phyloP scores from a whole-genome alignment of 2,888 invertebrate genomes.

The Rotaria macrura region DNA sequence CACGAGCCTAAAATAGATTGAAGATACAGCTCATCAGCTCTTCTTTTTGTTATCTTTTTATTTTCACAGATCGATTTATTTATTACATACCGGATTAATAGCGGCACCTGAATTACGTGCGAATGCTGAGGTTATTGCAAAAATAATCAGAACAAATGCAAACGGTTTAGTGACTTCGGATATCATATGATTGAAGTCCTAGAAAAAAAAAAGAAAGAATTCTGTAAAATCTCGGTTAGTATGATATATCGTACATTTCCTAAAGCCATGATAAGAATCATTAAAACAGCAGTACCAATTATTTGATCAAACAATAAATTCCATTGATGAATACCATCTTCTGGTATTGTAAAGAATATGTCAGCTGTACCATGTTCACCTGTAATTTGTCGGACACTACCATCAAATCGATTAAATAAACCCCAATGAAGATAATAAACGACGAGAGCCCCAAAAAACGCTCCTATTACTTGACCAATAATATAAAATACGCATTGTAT shows the following conservation, averaged over 20 bases:
- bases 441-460: constrained; percentile 23
- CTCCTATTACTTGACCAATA: constrained; percentile 25
- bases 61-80: not conserved
- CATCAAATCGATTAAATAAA: not conserved
- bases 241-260: constrained; percentile 45
- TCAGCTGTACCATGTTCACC: not conserved
- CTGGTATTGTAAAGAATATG: not conserved
- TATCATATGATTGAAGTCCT: constrained; percentile 17
- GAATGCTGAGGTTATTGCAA: constrained; percentile 29
- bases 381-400: not conserved
- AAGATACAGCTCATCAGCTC: too few species aligned
- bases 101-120: constrained; percentile 34
- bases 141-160: constrained; percentile 32
- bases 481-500: constrained; percentile 22
- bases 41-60: too few species aligned
- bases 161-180: constrained; percentile 29
- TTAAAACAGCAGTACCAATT: constrained; percentile 51
- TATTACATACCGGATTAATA: constrained; percentile 31
- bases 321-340: not conserved
- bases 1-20: constrained; percentile 25
- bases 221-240: not conserved
- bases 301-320: constrained; percentile 42
- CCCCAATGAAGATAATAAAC: constrained; percentile 8
- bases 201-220: not conserved
- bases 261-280: constrained; percentile 51